Percentiles rank a stretch among this genome's conserved stretches.
Evolutionary conservation across 2,888 invertebrate genomes (phyloP).

Genomic region (Philhelius pedissequus): DNA sequence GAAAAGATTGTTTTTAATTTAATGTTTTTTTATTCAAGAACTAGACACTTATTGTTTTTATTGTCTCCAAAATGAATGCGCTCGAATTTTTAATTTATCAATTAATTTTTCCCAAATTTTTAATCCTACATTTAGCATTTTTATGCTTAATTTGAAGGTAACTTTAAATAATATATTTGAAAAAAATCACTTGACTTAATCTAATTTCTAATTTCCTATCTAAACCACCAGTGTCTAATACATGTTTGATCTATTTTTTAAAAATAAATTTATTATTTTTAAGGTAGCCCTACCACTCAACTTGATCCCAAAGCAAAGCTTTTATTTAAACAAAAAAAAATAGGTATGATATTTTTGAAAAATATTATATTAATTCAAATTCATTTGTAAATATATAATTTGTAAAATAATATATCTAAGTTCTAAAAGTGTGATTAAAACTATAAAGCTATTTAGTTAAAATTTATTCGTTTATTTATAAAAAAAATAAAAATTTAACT

Average conservation of each 20-base stretch:
- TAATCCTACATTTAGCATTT: background rate
- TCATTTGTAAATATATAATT: conserved; percentile 1
- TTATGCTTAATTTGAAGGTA: background rate
- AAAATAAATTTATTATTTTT: background rate
- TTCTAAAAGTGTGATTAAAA: conserved; percentile 16
- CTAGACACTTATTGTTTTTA: too few species aligned
- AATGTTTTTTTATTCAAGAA: background rate
- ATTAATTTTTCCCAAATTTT: background rate
- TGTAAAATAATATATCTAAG: background rate
- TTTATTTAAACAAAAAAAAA: background rate
- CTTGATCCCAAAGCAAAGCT: conserved; percentile 13
- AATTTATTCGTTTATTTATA: background rate
- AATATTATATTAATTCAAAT: background rate
- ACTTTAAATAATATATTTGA: background rate
- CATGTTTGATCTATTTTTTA: too few species aligned
- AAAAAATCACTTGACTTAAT: background rate
- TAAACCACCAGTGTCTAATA: background rate
- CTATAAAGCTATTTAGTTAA: background rate
- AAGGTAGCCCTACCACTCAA: background rate
- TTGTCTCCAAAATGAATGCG: background rate
- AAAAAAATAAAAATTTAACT: background rate
- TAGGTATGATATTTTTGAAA: background rate
- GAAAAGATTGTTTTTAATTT: background rate
- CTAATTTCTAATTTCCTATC: background rate
- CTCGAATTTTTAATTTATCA: background rate